Evolutionary conservation across 2,888 invertebrate species (phyloP), one percentile per base, ranked within the genome.

Genomic region (Dasysyrphus tricinctus): DNA sequence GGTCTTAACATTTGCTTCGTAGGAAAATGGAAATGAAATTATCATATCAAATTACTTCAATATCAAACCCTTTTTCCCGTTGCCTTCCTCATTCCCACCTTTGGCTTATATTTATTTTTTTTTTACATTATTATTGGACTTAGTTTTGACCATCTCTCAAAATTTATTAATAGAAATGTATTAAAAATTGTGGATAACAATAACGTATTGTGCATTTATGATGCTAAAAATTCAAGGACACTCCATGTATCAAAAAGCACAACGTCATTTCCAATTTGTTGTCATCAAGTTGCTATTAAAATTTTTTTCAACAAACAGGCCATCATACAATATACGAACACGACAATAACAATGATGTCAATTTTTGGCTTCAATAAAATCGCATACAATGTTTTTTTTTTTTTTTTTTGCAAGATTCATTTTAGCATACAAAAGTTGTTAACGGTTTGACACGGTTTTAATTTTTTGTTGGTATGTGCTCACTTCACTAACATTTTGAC

Each of bases 321-420:
- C 47, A 47, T 16, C n/a, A n/a, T 16, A 44, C 5, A 1, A 3
- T 1, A 11, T 9, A n/a, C 42, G 3, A 42, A 5, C 12, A 51
- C 29, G 24, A 29, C 63, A 49, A 24, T 34, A 16, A 65, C 44
- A 56, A 37, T 24, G 42, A 47, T 79, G 47, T 16, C 49, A 67
- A 39, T 59, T 59, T 80, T 74, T 67, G 67, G 32, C 14, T 61
- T 61, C 42, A 61, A 61, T 42, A 39, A 61, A 61, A 61, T 39
- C 12, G 37, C 39, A 24, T 24, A 19, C 12, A 24, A 12, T 0
- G 8, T 39, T 32, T 3, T 32, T 32, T 32, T 32, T 32, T 16
- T 19, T 59, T 61, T 61, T 12, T 39, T 0, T 11, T 7, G 14
- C 24, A 24, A 54, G 14, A 54, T 54, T 54, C 54, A 54, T 57